Conservation (phyloP, 2,888 invertebrate genomes). For the Auanema sp. region DNA sequence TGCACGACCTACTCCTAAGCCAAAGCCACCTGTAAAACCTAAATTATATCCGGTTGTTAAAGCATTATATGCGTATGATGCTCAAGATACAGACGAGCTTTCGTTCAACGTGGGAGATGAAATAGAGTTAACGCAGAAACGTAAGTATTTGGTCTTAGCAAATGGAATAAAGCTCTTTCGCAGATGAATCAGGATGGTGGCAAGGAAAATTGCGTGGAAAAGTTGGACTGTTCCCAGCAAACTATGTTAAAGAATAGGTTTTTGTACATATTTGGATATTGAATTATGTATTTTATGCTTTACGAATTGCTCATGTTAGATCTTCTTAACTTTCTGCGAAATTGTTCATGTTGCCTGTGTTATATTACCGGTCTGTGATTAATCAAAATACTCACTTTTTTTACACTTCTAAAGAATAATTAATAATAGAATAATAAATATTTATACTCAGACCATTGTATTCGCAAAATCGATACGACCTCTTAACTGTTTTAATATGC, state of each 20-base stretch:
- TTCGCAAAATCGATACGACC: too few relatives aligned
- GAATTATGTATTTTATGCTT: too few relatives aligned
- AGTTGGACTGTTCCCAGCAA: constrained; percentile 73
- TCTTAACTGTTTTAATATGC: too few relatives aligned
- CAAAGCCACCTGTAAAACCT: constrained; percentile 65
- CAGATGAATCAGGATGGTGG: constrained; percentile 77
- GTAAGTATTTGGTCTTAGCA: constrained; percentile 66
- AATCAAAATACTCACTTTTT: too few relatives aligned
- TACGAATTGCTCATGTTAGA: too few relatives aligned
- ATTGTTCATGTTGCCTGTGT: too few relatives aligned
- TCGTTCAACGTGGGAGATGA: constrained; percentile 72
- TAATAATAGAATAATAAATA: too few relatives aligned
- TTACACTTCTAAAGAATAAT: too few relatives aligned
- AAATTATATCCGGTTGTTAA: constrained; percentile 61
- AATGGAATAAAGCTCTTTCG: constrained; percentile 32
- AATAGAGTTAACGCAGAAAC: constrained; percentile 72
- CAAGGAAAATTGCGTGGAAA: constrained; percentile 70
- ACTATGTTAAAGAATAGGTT: constrained; percentile 70
- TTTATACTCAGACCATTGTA: too few relatives aligned
- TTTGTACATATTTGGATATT: not conserved
- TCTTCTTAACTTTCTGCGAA: too few relatives aligned
- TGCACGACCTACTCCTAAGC: constrained; percentile 66
- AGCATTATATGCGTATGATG: constrained; percentile 73
- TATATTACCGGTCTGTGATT: too few relatives aligned
- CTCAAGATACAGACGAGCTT: constrained; percentile 74